Percentiles rank a stretch among this genome's conserved stretches.
Conservation (phyloP, 2,113 vertebrate species). For the Heterotis niloticus region DNA sequence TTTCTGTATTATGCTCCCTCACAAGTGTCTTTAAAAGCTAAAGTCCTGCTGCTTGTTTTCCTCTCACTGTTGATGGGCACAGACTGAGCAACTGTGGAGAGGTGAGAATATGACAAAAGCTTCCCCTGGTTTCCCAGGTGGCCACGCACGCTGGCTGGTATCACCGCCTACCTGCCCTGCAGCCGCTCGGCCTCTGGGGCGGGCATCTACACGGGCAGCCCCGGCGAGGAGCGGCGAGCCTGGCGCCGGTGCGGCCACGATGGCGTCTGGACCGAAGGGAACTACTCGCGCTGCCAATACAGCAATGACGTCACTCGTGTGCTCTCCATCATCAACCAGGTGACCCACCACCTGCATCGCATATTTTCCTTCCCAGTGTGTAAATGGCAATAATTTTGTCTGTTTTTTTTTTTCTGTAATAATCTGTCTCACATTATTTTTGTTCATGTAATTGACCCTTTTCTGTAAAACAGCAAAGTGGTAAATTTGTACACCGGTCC, state of each 20-base stretch:
- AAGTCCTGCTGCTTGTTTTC: no score
- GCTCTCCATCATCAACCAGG: conserved; percentile 94
- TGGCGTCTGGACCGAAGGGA: conserved; percentile 84
- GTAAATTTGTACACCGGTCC: no score
- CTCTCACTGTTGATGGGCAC: background rate
- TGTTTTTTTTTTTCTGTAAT: no score
- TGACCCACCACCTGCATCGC: conserved; percentile 44
- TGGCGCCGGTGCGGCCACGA: conserved; percentile 82
- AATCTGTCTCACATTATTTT: no score
- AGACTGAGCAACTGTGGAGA: background rate
- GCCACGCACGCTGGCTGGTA: conserved; percentile 89
- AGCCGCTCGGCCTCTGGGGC: conserved; percentile 71
- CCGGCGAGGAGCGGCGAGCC: conserved; percentile 77
- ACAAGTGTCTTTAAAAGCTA: no score
- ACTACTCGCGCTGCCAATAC: conserved; percentile 90
- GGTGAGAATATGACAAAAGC: background rate
- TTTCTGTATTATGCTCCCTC: no score
- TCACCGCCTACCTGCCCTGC: conserved; percentile 83
- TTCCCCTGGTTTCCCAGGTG: conserved; percentile 64
- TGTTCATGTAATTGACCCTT: no score
- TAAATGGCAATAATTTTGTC: background rate
- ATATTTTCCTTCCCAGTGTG: background rate
- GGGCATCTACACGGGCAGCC: conserved; percentile 74
- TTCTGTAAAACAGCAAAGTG: no score
- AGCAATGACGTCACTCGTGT: conserved; percentile 89